These are phyloP conservation scores for Pomatostomus ruficeps DNA, from an alignment of 2,113 vertebrate species.

Conservation along the genomic window DNA sequence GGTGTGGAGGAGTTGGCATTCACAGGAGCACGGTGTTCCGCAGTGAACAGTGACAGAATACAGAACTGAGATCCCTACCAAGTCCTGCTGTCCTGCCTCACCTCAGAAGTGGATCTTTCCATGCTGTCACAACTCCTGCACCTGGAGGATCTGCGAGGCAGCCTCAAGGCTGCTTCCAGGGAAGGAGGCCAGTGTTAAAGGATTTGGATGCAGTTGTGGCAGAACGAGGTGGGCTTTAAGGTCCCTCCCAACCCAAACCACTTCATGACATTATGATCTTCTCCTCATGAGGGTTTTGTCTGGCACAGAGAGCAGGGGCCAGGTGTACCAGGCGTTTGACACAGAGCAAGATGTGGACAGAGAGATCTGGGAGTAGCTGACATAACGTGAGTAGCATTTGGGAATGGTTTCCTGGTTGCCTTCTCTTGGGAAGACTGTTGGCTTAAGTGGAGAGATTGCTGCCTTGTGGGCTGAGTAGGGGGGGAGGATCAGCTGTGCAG, in stretches of 20 bases:
- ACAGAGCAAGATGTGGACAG: not conserved
- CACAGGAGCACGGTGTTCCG: not conserved
- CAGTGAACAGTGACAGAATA: not conserved
- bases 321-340: not conserved
- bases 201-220: not conserved
- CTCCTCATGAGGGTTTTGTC: not conserved
- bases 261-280: not conserved
- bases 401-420: not conserved
- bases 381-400: not conserved
- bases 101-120: not conserved
- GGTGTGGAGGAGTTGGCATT: not conserved
- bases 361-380: not conserved
- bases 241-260: not conserved
- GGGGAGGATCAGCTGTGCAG: not conserved
- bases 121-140: not conserved
- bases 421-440: not conserved
- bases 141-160: not conserved
- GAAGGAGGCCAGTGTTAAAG: not conserved
- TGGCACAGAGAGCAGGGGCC: not conserved
- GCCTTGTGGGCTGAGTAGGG: not conserved
- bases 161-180: not conserved
- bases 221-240: not conserved
- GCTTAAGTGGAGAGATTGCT: not conserved
- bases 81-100: not conserved
- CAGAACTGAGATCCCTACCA: not conserved